Percentiles rank a stretch among this genome's conserved stretches.
These are phyloP conservation scores for Porites lutea DNA, from an alignment of 64 coral and sea anemone genomes.

Conservation along the genomic window DNA sequence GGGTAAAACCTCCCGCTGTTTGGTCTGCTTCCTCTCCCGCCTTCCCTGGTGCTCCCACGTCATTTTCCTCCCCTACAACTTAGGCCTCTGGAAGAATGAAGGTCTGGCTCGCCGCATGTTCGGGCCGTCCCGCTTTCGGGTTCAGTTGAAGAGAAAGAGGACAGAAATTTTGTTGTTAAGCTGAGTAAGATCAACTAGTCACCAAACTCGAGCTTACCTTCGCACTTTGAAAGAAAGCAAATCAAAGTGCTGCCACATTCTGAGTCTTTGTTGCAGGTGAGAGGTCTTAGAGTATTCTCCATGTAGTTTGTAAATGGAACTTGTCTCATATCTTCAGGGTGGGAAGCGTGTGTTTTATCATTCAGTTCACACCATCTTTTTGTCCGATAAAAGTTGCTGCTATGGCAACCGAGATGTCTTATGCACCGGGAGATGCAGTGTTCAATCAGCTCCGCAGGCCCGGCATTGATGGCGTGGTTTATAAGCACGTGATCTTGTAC, in stretches of 20 bases:
- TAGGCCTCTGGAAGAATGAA: no score
- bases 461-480: neutral
- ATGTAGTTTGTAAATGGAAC: constrained; percentile 9
- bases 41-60: no score
- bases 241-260: neutral
- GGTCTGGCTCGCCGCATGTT: no score
- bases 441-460: neutral
- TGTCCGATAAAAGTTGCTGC: constrained; percentile 3
- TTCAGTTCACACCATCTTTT: neutral
- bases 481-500: neutral
- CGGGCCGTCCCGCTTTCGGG: no score
- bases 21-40: no score
- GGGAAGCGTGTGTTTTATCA: neutral
- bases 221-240: neutral
- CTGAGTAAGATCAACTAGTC: neutral
- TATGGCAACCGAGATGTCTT: neutral
- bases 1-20: no score
- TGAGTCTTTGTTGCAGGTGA: neutral
- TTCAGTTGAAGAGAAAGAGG: no score
- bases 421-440: neutral
- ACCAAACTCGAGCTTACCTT: neutral
- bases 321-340: constrained; percentile 12
- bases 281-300: neutral
- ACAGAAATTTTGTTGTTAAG: no score
- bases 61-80: no score